Conservation (phyloP, 2,113 vertebrate genomes). For the Myrmophylax atrothorax region DNA sequence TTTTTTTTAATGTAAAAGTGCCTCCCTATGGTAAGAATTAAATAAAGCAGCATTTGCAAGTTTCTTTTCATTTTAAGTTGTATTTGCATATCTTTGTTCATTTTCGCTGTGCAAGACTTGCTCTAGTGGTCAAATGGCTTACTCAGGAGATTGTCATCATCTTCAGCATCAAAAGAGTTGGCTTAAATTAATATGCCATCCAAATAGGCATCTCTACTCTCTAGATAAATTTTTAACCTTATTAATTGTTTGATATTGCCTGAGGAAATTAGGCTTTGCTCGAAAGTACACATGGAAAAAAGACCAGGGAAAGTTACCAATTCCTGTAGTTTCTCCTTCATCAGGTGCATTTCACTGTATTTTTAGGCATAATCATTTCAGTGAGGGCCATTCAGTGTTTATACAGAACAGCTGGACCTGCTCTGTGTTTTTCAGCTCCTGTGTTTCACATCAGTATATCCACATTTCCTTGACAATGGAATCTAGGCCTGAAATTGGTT, state of each 20-base stretch:
- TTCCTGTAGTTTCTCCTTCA: not conserved
- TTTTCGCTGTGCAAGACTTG: not conserved
- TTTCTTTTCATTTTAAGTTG: constrained; percentile 15
- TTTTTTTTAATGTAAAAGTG: constrained; percentile 44
- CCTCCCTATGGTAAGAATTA: constrained; percentile 36
- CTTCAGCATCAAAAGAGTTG: not conserved
- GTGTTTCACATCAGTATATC: not conserved
- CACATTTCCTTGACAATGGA: not conserved
- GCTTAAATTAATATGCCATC: not conserved
- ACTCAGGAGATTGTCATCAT: not conserved
- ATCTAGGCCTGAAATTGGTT: not conserved
- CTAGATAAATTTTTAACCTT: not conserved
- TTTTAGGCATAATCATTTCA: not conserved
- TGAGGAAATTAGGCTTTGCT: not conserved
- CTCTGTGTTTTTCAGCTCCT: not conserved
- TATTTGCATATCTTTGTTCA: not conserved
- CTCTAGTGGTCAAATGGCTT: not conserved
- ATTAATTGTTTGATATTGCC: not conserved
- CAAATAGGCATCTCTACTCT: not conserved
- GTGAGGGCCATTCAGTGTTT: not conserved
- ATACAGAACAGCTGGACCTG: not conserved
- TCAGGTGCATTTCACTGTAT: not conserved
- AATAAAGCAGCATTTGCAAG: constrained; percentile 46
- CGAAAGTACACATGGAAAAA: not conserved
- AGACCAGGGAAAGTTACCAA: not conserved